Base-by-base conservation (phyloP, 2,888 invertebrate species). In the Nebria brevicollis region DNA sequence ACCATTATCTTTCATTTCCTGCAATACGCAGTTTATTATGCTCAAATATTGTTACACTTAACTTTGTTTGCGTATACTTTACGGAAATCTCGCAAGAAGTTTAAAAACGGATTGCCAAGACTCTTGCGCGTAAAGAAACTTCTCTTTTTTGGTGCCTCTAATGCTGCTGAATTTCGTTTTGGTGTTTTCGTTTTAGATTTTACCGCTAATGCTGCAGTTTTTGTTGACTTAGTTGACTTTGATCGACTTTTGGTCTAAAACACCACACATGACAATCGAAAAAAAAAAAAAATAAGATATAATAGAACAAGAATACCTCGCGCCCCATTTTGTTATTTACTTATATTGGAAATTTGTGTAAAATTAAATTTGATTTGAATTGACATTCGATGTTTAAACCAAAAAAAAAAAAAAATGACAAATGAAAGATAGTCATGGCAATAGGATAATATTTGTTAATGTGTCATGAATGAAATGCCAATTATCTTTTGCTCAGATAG, bases 401-500 rank as follows among this genome's bases (percentile, higher is more conserved):
- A 20, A 20, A 20, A 34, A 72, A 77, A 34, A 72, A 77, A 64
- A 41, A 72, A 26, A 34, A 65, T 65, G 66, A 42, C 66, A 73
- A 77, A 70, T 70, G 54, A 74, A 43, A 75, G 8, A n/a, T 65
- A 72, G 72, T 72, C 34, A 77, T 66, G 77, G 66, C 41, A 78
- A 78, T 66, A 41, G 72, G 78, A 77, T 77, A 41, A 8, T n/a
- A 75, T 15, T 43, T 68, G 26, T 70, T 77, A 26, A 34, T 34
- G 43, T 54, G 34, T 26, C 25, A 70, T 66, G 66, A 66, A 78
- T 73, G 65, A 78, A 43, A 73, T 43, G 73, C 41, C 42, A 73
- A 8, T 78, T 66, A 34, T 73, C 41, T 72, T 64, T 75, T 80
- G 72, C 65, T 75, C 54, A 80, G 64, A 80, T 72, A 75, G 80